Percentiles rank a stretch among this genome's conserved stretches.
Evolutionary conservation across 2,113 vertebrate species (phyloP).

Genomic region (Etheostoma spectabile): DNA sequence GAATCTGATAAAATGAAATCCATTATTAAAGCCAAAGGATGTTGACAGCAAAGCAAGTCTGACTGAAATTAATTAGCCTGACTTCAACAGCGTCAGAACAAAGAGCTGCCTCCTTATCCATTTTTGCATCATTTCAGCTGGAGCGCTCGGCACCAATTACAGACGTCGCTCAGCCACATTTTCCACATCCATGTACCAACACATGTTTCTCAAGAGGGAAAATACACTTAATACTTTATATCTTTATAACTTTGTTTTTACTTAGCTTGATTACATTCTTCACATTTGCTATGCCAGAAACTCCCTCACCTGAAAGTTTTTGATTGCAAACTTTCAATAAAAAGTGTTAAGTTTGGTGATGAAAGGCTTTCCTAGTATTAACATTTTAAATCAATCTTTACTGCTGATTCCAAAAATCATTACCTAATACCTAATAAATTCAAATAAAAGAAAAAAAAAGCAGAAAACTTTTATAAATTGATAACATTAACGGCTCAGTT

Average conservation of each 20-base stretch:
- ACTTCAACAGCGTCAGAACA: conserved; percentile 49
- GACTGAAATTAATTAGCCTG: conserved; percentile 65
- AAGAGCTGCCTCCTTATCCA: conserved; percentile 53
- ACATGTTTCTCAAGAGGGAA: conserved; percentile 2
- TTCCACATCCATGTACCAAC: conserved; percentile 26
- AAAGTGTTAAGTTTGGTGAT: background rate
- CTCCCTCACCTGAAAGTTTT: background rate
- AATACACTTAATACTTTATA: background rate
- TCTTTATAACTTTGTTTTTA: conserved; percentile 19
- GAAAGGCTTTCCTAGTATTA: background rate
- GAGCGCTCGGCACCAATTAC: conserved; percentile 38
- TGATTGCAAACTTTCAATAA: background rate
- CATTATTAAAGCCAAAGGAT: conserved; percentile 58
- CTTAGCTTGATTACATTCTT: conserved; percentile 6
- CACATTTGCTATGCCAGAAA: conserved; percentile 19
- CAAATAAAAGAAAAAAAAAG: background rate
- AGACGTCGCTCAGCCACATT: conserved; percentile 22
- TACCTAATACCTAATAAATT: background rate
- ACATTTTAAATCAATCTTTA: conserved; percentile 29
- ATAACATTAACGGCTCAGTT: too few relatives aligned
- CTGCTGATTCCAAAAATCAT: background rate
- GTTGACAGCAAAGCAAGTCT: conserved; percentile 48
- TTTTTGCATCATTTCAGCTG: conserved; percentile 16
- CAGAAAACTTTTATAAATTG: background rate
- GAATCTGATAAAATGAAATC: conserved; percentile 49